Base-by-base conservation (phyloP, 2,888 invertebrate genomes). In the Linyphia triangularis region DNA sequence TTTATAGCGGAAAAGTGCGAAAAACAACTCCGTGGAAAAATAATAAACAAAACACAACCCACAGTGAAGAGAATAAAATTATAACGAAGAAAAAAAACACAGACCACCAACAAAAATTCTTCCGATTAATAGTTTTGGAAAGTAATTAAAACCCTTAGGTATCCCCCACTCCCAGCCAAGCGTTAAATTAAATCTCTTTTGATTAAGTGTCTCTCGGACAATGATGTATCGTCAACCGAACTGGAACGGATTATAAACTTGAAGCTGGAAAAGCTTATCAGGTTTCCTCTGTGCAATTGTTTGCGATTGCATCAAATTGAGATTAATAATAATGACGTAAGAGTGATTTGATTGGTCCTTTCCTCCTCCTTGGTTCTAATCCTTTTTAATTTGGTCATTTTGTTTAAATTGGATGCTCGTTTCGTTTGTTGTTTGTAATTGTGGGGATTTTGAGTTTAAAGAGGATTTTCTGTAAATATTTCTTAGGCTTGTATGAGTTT, bases 41-140 rank as follows among this genome's bases (percentile, higher is more conserved):
- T 72, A 86, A 73, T 79, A 79, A 85, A 85, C 70, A 85, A 86
- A 73, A 51, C 51, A 5, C 72, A 73, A 65, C 37, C n/a, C n/a
- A 63, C 67, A 85, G 78, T 59, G 37, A 70, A 65, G 19, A 63
- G 72, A 77, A 63, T 24, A 77, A n/a, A n/a, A n/a, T n/a, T n/a
- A n/a, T n/a, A n/a, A n/a, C n/a, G n/a, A 61, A 19, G 10, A 51
- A 33, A 37, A 75, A 75, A 40, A 19, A 43, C 26, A 26, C 40
- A 24, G n/a, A n/a, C n/a, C 22, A 37, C 30, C 26, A 78, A 79
- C 24, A 79, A 75, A 88, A 67, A 65, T 67, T 59, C 40, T 51
- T 43, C 69, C 86, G 86, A 88, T 88, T 88, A 88, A 88, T 88
- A 88, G 86, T 88, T 88, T 88, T 88, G 33, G 75, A 88, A 88